phyloP scores from a whole-genome alignment of 2,113 vertebrate species.

The Phoenicopterus ruber region DNA sequence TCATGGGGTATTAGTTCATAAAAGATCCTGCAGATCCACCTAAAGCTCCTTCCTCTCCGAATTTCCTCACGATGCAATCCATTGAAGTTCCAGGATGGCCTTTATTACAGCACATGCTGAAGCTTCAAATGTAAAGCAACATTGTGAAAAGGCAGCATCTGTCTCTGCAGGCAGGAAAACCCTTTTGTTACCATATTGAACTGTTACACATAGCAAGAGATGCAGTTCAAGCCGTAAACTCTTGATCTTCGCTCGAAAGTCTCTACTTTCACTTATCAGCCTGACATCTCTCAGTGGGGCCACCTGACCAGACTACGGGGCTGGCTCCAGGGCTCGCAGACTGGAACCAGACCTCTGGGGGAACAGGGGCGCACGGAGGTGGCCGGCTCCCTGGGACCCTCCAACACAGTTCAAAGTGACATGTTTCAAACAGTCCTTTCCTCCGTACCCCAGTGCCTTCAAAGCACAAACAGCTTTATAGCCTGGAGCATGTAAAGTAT shows the following conservation, averaged over 20 bases:
- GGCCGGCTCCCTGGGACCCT: slow-evolving; percentile 72
- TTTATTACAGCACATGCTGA: slow-evolving; percentile 50
- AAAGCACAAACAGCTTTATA: slow-evolving; percentile 69
- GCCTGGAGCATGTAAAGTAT: slow-evolving; percentile 11
- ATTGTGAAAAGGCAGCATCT: slow-evolving; percentile 31
- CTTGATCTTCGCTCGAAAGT: slow-evolving; percentile 69
- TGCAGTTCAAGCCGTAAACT: slow-evolving; percentile 46
- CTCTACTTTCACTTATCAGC: slow-evolving; percentile 84
- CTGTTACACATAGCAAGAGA: slow-evolving; percentile 17
- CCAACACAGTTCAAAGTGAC: slow-evolving; percentile 79
- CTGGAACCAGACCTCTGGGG: slow-evolving; percentile 69
- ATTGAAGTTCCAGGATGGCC: slow-evolving; percentile 50
- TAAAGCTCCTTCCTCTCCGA: slow-evolving; percentile 25
- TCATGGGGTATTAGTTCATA: neutral
- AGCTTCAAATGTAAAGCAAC: slow-evolving; percentile 25
- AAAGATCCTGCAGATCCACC: slow-evolving; percentile 43
- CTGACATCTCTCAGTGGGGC: slow-evolving; percentile 88
- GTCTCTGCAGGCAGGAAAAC: slow-evolving; percentile 58
- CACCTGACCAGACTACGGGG: slow-evolving; percentile 76
- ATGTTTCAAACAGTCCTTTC: slow-evolving; percentile 63
- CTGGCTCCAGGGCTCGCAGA: slow-evolving; percentile 82
- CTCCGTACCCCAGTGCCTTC: slow-evolving; percentile 64
- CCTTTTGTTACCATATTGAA: slow-evolving; percentile 49
- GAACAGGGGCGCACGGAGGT: slow-evolving; percentile 35
- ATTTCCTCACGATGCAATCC: slow-evolving; percentile 31